Percentiles rank a stretch among this genome's conserved stretches.
Conservation (phyloP, 2,113 vertebrate genomes). For the Thomomys bottae region DNA sequence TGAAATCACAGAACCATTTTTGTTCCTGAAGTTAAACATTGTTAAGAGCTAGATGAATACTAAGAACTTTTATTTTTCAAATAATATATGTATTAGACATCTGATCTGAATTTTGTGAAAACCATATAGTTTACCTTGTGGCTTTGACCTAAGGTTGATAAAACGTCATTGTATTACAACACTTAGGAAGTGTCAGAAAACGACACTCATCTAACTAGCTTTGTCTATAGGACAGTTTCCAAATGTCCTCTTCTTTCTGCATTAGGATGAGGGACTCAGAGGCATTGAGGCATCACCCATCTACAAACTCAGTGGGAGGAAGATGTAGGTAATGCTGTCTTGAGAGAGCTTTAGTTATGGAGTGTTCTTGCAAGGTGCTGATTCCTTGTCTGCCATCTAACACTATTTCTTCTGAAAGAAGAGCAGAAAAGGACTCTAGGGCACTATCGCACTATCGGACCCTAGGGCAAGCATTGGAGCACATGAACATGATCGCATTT, state of each 20-base stretch:
- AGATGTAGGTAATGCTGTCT: background rate
- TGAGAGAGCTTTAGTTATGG: background rate
- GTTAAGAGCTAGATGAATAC: background rate
- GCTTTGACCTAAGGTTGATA: background rate
- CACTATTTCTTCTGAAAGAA: too few species aligned
- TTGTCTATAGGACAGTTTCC: background rate
- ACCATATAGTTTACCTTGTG: background rate
- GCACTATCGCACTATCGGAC: too few species aligned
- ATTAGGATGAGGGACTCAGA: background rate
- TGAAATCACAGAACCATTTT: background rate
- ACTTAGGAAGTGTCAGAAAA: background rate
- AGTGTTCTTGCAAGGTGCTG: background rate
- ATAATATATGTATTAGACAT: background rate
- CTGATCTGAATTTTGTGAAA: background rate
- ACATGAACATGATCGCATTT: background rate
- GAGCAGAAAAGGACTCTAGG: too few species aligned
- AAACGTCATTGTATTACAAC: background rate
- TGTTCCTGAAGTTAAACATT: background rate
- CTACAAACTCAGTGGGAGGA: background rate
- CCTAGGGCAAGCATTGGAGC: background rate
- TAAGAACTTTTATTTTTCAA: background rate
- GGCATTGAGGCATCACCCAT: rapidly evolving
- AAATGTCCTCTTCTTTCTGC: background rate
- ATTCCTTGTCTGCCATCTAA: background rate
- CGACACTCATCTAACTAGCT: background rate